Evolutionary conservation across 1,140 invertebrate genomes (phyloP).

Genomic region (Cotesia chilonis): DNA sequence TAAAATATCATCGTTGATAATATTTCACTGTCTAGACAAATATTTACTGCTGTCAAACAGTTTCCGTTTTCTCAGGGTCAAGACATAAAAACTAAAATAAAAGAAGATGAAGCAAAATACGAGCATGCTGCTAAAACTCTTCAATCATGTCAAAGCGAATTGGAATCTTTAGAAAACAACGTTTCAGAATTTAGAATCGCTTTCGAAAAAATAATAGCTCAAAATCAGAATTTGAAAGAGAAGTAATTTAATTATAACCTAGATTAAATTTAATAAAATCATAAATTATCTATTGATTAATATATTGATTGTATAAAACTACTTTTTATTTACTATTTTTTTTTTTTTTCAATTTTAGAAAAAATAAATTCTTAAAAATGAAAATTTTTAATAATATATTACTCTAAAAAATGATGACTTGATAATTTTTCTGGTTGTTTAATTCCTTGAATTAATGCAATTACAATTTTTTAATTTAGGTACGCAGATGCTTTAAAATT

Average conservation of each 20-base stretch:
- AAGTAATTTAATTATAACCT: not conserved
- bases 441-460: too few relatives aligned
- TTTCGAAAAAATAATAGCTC: not conserved
- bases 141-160: not conserved
- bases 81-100: not conserved
- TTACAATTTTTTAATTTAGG: not conserved
- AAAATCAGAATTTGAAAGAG: not conserved
- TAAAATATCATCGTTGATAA: not conserved
- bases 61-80: too few relatives aligned
- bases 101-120: slow-evolving; percentile 28
- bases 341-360: too few relatives aligned
- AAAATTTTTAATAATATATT: too few relatives aligned
- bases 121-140: slow-evolving; percentile 13
- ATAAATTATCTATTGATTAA: too few relatives aligned
- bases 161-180: not conserved
- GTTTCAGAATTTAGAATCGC: not conserved
- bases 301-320: too few relatives aligned
- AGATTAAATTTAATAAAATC: too few relatives aligned
- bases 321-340: too few relatives aligned
- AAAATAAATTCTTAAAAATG: too few relatives aligned
- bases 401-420: too few relatives aligned
- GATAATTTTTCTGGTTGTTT: too few relatives aligned
- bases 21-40: not conserved
- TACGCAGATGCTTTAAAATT: slow-evolving; percentile 35
- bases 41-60: too few relatives aligned